A percentile compares a stretch with the other conserved stretches of the same genome.
Conservation (phyloP, 2,888 invertebrate species). For the Perithous albicinctus region DNA sequence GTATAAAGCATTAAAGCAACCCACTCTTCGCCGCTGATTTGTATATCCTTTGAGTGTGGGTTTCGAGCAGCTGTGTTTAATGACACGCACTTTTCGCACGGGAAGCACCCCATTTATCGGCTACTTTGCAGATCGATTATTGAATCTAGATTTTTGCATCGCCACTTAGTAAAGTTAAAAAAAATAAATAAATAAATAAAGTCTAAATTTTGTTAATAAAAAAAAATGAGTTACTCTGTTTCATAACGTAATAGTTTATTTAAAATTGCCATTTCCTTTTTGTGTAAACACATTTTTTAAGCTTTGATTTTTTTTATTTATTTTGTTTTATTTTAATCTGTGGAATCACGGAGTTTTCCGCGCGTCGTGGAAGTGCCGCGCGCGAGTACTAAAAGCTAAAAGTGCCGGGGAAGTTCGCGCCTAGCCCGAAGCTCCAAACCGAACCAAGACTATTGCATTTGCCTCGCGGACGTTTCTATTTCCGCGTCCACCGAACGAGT, state of each 20-base stretch:
- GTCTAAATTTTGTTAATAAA: not conserved
- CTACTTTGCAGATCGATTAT: constrained; percentile 7
- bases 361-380: constrained; percentile 33
- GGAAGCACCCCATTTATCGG: constrained; percentile 34
- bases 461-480: constrained; percentile 37
- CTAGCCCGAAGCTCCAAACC: constrained; percentile 10
- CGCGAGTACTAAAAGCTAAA: constrained; percentile 41
- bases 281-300: constrained; percentile 15
- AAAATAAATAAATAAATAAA: too few species aligned
- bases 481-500: constrained; percentile 33
- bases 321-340: not conserved
- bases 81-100: constrained; percentile 27
- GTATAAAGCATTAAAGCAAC: not conserved
- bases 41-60: constrained; percentile 15
- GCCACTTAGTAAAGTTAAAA: not conserved
- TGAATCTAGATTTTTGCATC: constrained; percentile 8
- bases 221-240: not conserved
- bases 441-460: constrained; percentile 23
- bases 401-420: constrained; percentile 25
- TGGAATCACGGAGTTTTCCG: not conserved
- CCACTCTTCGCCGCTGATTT: not conserved
- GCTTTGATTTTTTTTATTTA: not conserved
- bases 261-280: not conserved
- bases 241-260: not conserved
- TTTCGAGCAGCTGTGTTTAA: constrained; percentile 8